These are phyloP conservation scores for Paracanthobrama guichenoti DNA, from an alignment of 2,113 vertebrate genomes.

Conservation along the genomic window DNA sequence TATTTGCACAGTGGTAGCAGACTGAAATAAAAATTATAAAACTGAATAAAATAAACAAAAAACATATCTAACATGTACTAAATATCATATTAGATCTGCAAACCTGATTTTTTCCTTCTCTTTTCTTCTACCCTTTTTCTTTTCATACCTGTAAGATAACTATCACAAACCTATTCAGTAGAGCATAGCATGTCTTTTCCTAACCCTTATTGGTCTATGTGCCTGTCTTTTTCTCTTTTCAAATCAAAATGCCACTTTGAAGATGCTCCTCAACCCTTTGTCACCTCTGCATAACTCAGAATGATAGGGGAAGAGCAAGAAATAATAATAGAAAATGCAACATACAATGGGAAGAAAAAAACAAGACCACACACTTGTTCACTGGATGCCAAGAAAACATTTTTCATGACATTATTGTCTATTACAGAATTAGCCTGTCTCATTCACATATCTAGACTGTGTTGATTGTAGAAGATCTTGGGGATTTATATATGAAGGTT, in stretches of 20 bases:
- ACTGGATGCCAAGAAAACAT: constrained; percentile 29
- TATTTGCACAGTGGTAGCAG: too few relatives aligned
- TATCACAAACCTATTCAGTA: constrained; percentile 61
- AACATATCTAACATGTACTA: not conserved
- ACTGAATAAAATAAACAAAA: not conserved
- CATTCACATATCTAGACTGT: not conserved
- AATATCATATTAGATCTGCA: not conserved
- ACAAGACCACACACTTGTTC: constrained; percentile 64
- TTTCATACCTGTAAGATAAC: constrained; percentile 70
- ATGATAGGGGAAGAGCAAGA: constrained; percentile 57
- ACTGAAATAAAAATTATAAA: too few relatives aligned
- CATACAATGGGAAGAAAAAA: constrained; percentile 23
- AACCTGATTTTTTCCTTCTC: not conserved
- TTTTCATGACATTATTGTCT: constrained; percentile 38
- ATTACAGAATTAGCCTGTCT: constrained; percentile 4
- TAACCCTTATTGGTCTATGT: constrained; percentile 50
- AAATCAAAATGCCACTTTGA: constrained; percentile 62
- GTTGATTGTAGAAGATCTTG: constrained; percentile 28
- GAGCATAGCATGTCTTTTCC: constrained; percentile 40
- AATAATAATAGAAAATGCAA: constrained; percentile 33
- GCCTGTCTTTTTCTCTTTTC: constrained; percentile 35
- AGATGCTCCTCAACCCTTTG: constrained; percentile 52
- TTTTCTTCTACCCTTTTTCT: constrained; percentile 45
- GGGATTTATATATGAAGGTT: constrained; percentile 24
- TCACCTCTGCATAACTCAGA: constrained; percentile 51